Evolutionary conservation across 2,113 vertebrate genomes (phyloP), one percentile per base, ranked within the genome.

Genomic region (Toxotes chatareus): DNA sequence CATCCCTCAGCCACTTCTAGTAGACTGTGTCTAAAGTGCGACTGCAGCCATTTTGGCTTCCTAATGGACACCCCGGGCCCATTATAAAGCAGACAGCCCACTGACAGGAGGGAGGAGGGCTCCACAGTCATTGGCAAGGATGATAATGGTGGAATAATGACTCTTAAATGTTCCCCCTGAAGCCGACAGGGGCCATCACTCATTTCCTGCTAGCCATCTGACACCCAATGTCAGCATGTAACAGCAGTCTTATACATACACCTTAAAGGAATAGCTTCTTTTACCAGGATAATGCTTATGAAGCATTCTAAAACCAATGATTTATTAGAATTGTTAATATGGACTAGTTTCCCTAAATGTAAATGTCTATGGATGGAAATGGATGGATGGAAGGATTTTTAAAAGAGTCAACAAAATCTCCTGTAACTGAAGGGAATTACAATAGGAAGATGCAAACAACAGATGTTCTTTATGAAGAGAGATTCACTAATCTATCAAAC

Each of bases 101-200:
- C 78, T 84, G 90, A 90, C 86, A 89, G 76, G 83, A 80, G 80
- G 81, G 38, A 83, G 73, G 68, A 78, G 65, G 73, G 71, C 77
- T 86, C 47, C 66, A 59, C 76, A 83, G 82, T 87, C 92, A 90
- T 90, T 92, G 89, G 87, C 83, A 89, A 82, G 59, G 83, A 90
- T 90, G 87, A 93, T 93, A 92, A 92, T 92, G 88, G 86, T 77
- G 62, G 78, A 91, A 91, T 91, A 92, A 93, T 91, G 91, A 90
- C 82, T 83, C 83, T 88, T 92, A 90, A 93, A 91, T 91, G 88
- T 87, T 85, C 77, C 60, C 81, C 74, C 83, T 60, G 62, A 90
- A 92, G 86, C 90, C 81, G 78, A 89, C 77, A 74, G 73, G 38
- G 71, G 40, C 66, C 67, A 93, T 94, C 89, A 82, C 66, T 94